A percentile compares a stretch with the other conserved stretches of the same genome.
Conservation (phyloP, 1,140 invertebrate genomes). For the Orchestia grillus region DNA sequence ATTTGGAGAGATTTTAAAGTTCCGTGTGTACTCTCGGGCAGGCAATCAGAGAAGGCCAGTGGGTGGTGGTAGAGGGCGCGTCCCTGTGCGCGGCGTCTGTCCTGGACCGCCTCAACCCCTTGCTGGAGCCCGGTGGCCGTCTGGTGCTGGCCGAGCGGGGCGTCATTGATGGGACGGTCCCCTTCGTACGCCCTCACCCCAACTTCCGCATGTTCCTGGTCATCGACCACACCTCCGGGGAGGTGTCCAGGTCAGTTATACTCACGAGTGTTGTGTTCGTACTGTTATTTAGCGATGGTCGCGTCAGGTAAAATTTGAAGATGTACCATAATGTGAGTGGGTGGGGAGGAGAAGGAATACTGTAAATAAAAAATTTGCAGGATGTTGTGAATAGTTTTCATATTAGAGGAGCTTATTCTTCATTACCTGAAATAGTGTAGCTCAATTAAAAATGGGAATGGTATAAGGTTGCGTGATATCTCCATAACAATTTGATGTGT, state of each 20-base stretch:
- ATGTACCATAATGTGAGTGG: too few relatives aligned
- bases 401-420: too few relatives aligned
- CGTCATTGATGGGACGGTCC: slow-evolving; percentile 79
- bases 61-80: slow-evolving; percentile 96
- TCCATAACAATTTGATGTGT: too few relatives aligned
- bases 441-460: too few relatives aligned
- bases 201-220: slow-evolving; percentile 95
- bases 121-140: slow-evolving; percentile 93
- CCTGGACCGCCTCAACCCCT: slow-evolving; percentile 93
- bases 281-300: too few relatives aligned
- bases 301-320: too few relatives aligned
- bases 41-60: slow-evolving; percentile 86
- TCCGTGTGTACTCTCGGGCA: slow-evolving; percentile 53
- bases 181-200: slow-evolving; percentile 85
- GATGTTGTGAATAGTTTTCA: too few relatives aligned
- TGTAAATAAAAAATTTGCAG: too few relatives aligned
- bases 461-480: too few relatives aligned
- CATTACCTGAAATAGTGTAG: too few relatives aligned
- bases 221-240: slow-evolving; percentile 94
- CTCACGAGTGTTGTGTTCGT: background rate
- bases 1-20: background rate
- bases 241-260: slow-evolving; percentile 84
- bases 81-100: slow-evolving; percentile 97
- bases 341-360: too few relatives aligned
- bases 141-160: slow-evolving; percentile 94